Conservation (phyloP, 2,113 vertebrate species). For the Eulemur rufifrons region DNA sequence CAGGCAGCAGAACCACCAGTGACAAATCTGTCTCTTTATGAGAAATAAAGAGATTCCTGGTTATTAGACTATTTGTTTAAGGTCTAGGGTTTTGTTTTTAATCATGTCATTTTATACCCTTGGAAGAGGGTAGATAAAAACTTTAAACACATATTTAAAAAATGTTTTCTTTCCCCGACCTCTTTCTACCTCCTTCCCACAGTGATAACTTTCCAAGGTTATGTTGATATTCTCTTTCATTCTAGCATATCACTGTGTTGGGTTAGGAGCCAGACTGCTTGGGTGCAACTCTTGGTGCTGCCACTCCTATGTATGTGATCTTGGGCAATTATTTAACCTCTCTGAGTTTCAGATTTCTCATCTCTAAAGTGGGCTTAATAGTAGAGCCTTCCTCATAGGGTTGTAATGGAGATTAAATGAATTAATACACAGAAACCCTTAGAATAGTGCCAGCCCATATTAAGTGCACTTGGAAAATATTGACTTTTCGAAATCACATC, state of each 20-base stretch:
- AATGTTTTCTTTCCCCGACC: neutral
- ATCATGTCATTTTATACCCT: constrained; percentile 38
- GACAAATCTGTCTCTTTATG: constrained; percentile 56
- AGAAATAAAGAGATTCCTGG: constrained; percentile 41
- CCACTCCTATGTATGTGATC: neutral
- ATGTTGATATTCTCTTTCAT: neutral
- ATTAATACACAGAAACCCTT: neutral
- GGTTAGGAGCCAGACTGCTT: neutral
- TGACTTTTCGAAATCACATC: neutral
- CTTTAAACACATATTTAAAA: neutral
- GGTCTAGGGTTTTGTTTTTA: constrained; percentile 61
- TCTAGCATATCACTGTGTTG: neutral
- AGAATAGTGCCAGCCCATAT: neutral
- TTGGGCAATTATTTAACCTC: neutral
- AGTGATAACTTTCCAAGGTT: neutral
- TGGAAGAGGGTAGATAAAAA: neutral
- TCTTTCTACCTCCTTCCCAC: neutral
- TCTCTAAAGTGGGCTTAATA: neutral
- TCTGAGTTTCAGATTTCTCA: neutral
- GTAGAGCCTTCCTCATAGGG: neutral
- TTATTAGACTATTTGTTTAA: constrained; percentile 62
- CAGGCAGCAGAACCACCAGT: constrained; percentile 53
- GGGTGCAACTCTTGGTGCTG: neutral
- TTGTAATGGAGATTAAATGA: neutral
- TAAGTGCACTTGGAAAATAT: constrained; percentile 9